phyloP scores from a whole-genome alignment of 2,797 vertebrate genomes.

The Enteromius treurensis region DNA sequence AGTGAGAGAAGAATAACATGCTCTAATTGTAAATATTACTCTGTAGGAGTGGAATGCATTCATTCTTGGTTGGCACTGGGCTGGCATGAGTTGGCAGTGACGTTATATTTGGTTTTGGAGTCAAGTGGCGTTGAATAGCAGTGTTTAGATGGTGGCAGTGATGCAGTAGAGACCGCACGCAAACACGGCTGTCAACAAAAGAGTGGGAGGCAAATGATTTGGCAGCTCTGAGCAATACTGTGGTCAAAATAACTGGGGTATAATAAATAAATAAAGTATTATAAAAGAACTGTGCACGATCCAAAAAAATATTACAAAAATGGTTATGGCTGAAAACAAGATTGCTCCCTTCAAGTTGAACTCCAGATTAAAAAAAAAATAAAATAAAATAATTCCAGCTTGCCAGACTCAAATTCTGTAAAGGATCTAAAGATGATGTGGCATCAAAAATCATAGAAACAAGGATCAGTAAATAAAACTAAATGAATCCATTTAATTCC shows the following conservation, averaged over 20 bases:
- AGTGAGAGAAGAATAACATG: constrained; percentile 35
- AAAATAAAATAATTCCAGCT: not conserved
- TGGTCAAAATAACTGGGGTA: constrained; percentile 37
- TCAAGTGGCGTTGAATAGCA: constrained; percentile 18
- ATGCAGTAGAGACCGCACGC: not conserved
- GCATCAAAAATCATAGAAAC: not conserved
- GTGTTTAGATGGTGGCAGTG: constrained; percentile 16
- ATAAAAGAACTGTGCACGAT: not conserved
- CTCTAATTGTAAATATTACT: constrained; percentile 52
- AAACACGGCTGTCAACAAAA: constrained; percentile 22
- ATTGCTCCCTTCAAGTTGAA: constrained; percentile 11
- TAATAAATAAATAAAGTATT: constrained; percentile 41
- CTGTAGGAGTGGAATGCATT: constrained; percentile 43
- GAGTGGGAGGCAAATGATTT: constrained; percentile 32
- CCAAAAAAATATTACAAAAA: constrained; percentile 21
- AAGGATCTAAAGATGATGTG: not conserved
- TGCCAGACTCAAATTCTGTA: constrained; percentile 13
- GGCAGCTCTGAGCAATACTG: constrained; percentile 5
- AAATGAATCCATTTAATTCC: not conserved
- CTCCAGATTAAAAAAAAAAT: not conserved
- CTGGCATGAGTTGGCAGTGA: constrained; percentile 2
- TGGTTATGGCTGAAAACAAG: not conserved
- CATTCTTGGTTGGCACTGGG: constrained; percentile 33
- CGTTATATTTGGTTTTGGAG: constrained; percentile 48
- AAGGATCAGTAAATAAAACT: not conserved